Evolutionary conservation across 2,888 invertebrate species (phyloP).

Genomic region (Tenthredo amoena): DNA sequence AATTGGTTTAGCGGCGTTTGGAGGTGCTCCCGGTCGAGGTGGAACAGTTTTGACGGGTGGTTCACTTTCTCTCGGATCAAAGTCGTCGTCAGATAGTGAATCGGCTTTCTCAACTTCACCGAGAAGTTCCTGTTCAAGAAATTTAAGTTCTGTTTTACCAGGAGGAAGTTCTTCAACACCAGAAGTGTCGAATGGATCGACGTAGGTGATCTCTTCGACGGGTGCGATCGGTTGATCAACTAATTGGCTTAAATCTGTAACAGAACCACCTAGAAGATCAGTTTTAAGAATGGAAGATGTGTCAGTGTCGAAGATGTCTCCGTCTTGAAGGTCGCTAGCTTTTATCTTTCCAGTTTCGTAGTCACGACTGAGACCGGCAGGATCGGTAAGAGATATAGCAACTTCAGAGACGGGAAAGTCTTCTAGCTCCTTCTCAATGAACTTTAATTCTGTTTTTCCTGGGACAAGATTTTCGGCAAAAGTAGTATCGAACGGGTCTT

Average conservation of each 20-base stretch:
- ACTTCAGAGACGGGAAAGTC: conserved; percentile 79
- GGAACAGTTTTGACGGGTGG: conserved; percentile 58
- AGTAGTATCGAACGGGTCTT: conserved; percentile 92
- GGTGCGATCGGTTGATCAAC: conserved; percentile 86
- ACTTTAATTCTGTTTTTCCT: conserved; percentile 81
- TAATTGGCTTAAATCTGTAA: conserved; percentile 86
- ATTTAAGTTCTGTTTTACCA: conserved; percentile 88
- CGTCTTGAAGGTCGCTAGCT: conserved; percentile 54
- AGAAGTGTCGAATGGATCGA: conserved; percentile 94
- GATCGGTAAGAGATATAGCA: conserved; percentile 84
- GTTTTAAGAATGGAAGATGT: conserved; percentile 77
- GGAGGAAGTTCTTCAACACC: conserved; percentile 86
- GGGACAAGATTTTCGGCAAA: conserved; percentile 89
- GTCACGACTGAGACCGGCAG: conserved; percentile 79
- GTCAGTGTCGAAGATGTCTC: conserved; percentile 62
- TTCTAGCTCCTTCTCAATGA: conserved; percentile 82
- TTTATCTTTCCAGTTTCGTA: conserved; percentile 73
- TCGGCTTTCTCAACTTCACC: conserved; percentile 77
- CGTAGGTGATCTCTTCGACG: conserved; percentile 81
- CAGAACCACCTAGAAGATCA: conserved; percentile 88
- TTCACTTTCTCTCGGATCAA: conserved; percentile 84
- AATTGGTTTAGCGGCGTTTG: conserved; percentile 12
- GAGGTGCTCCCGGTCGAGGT: conserved; percentile 58
- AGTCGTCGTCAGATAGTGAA: conserved; percentile 87
- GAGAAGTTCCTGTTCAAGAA: conserved; percentile 88